Base-by-base conservation (phyloP, 2,113 vertebrate genomes). In the Verasper variegatus region DNA sequence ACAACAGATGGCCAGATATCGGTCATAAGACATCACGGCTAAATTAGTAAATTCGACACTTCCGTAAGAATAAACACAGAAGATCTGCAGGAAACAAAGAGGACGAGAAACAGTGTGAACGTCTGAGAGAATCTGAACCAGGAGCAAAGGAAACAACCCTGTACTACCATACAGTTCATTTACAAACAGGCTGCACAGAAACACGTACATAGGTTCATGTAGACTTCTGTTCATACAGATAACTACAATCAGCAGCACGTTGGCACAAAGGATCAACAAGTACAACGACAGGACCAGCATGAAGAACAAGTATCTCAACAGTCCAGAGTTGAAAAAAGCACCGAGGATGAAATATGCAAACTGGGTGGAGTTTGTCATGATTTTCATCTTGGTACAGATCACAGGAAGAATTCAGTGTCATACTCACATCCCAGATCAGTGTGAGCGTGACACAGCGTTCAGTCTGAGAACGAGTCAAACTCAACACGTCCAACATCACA, bases 201-300 rank as follows among this genome's bases (percentile, higher is more conserved):
- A 89, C 20, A 89, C 18, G 64, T 86, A 93, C 88, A 92, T 91
- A 10, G 89, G 92, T 27, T 92, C 86, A 75, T 92, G 89, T 11
- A 93, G 71, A 14, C 74, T 81, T 6, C 81, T 85, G 52, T 83
- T 84, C 18, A 74, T 2, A 24, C 56, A 88, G 70, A 92, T 91
- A 1, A 90, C 21, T 26, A 45, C 51, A 24, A 91, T 80, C 3
- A 93, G 65, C 0, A 64, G 1, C 0, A 60, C 0, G 0, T 81
- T 80, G 5, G 64, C 21, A 11, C 2, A 0, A 1, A 88, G 0
- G 0, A 80, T 84, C 0, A 63, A 5, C 5, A 31, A 0, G 20
- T 84, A 87, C 0, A 84, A 12, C 0, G 2, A 47, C 9, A 57
- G 1, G 8, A 71, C 7, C 20, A 55, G 0, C 3, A 75, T 0